These are phyloP conservation scores for Clepsis dumicolana DNA, from an alignment of 2,888 invertebrate species.

Conservation along the genomic window DNA sequence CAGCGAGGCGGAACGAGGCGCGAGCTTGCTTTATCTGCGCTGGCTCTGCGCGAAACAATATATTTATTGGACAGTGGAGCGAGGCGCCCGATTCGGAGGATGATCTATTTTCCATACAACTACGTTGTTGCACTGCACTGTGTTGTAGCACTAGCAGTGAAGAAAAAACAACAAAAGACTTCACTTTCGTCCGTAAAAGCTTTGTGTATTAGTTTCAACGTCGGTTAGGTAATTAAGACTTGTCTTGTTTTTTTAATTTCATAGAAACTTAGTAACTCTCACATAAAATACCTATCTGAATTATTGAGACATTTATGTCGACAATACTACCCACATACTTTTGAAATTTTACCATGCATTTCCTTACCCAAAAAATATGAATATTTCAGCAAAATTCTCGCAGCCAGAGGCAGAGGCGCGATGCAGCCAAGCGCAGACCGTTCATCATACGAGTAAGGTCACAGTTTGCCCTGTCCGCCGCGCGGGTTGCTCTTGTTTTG, in stretches of 20 bases:
- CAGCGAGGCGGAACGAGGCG: conserved; percentile 81
- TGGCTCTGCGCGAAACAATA: conserved; percentile 85
- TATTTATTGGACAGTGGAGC: conserved; percentile 85
- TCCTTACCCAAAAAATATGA: conserved; percentile 11
- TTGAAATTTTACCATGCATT: no score
- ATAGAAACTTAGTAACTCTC: neutral
- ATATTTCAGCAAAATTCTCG: conserved; percentile 53
- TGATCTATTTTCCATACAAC: conserved; percentile 79
- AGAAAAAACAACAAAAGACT: conserved; percentile 1
- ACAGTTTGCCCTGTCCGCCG: conserved; percentile 72
- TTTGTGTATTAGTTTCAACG: neutral
- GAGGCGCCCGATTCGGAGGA: conserved; percentile 72
- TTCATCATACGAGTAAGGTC: conserved; percentile 73
- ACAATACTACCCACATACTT: no score
- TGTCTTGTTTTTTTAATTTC: neutral
- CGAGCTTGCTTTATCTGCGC: conserved; percentile 85
- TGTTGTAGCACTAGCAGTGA: neutral
- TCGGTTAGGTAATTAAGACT: neutral
- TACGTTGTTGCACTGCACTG: conserved; percentile 53
- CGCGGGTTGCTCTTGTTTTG: conserved; percentile 66
- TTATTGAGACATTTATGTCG: neutral
- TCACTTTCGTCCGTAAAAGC: no score
- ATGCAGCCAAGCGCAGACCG: conserved; percentile 60
- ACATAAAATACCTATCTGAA: no score
- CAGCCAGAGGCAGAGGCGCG: conserved; percentile 54